Evolutionary conservation across 1,140 invertebrate species (phyloP), one percentile per base, ranked within the genome.

Genomic region (silkworm (Bombyx mori)): DNA sequence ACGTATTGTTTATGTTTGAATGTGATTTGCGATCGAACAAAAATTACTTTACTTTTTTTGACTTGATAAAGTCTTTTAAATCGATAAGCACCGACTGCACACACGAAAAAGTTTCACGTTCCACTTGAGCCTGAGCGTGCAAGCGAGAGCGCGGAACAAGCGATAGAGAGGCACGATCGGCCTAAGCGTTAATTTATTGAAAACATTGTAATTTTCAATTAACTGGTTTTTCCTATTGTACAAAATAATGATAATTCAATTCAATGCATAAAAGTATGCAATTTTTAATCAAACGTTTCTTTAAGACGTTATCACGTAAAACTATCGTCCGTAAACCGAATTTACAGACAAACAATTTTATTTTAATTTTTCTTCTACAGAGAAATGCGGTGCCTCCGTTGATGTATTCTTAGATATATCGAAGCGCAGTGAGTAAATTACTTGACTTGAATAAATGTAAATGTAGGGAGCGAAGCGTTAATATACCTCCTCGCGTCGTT

Each of bases 361-460:
- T 43, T 6, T 44, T 52, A n/a, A 2, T 7, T 52, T 6, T 52
- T 35, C 18, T 54, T 54, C 35, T 44, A 54, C 10, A 54, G 52
- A 43, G n/a, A 54, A 54, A 54, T 54, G 52, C n/a, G 52, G 52
- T 18, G 12, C 7, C 12, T 54, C 52, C 42, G 42, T n/a, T 4
- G n/a, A 42, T 5, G 44, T 54, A 44, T 54, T 54, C 6, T 12
- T 6, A 0, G 52, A 54, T 7, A 43, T 54, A 12, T 43, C 52
- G 8, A 43, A 54, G 3, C 42, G 9, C 42, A 54, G 52, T 54
- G 42, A 54, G 52, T 54, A 50, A 22, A 50, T 49, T 49, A 22
- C 26, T 18, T 22, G 12, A 49, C 22, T 49, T 7, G n/a, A 3
- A 47, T 47, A 47, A 10, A 47, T 6, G 6, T 10, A 47, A 47